Conservation (phyloP, 2,888 invertebrate genomes). For the Opisthograptis luteolata region DNA sequence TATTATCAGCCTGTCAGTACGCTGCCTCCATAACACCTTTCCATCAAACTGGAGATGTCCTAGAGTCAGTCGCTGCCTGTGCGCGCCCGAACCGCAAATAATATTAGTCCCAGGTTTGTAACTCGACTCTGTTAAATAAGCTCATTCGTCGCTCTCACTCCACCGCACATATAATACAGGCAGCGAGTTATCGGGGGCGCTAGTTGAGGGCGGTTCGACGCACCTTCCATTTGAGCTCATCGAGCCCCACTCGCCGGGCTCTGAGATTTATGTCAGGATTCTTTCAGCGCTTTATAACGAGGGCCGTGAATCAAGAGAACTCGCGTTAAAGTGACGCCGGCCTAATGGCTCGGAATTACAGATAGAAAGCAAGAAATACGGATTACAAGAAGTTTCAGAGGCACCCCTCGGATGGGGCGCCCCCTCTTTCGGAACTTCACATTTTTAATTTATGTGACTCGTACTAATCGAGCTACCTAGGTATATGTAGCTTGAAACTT, state of each 20-base stretch:
- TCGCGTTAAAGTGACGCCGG: slow-evolving; percentile 14
- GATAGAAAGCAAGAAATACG: slow-evolving; percentile 20
- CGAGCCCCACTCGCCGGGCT: not conserved
- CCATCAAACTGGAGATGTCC: too few species aligned
- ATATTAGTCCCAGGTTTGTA: too few species aligned
- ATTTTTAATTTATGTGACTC: not conserved
- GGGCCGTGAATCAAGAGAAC: slow-evolving; percentile 21
- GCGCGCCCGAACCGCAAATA: too few species aligned
- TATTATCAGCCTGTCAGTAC: too few species aligned
- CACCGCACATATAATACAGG: too few species aligned
- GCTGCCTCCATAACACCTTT: too few species aligned
- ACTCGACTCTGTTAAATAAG: too few species aligned
- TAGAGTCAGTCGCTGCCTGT: too few species aligned
- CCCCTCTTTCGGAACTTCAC: not conserved
- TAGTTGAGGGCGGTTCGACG: slow-evolving; percentile 7
- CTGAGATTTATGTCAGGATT: slow-evolving; percentile 18
- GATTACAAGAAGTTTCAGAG: slow-evolving; percentile 7
- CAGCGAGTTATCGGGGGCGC: not conserved
- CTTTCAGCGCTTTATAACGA: slow-evolving; percentile 20
- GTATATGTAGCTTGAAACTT: too few species aligned
- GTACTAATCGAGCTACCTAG: not conserved
- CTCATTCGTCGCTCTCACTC: too few species aligned
- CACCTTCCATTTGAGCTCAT: slow-evolving; percentile 2
- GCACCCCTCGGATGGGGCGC: not conserved
- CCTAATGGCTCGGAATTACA: slow-evolving; percentile 30